Base-by-base conservation (phyloP, 2,113 vertebrate species). In the Apteryx owenii region DNA sequence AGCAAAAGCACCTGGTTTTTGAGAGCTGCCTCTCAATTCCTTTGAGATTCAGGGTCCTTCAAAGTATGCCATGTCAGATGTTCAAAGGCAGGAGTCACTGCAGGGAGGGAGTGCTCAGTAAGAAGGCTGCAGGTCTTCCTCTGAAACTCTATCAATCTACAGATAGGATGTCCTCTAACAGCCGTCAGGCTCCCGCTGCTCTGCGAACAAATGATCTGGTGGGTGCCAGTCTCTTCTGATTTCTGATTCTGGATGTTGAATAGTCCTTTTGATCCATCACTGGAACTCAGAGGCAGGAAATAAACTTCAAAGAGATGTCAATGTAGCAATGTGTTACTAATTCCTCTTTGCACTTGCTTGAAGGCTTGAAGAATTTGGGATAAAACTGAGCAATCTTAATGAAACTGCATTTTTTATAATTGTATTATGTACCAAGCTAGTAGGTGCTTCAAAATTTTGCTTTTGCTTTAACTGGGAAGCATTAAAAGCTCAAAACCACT, bases 391-490 rank as follows among this genome's bases (percentile, higher is more conserved):
- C n/a, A 69, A 22, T 36, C 68, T 61, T 81, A 77, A 80, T 60
- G 26, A 93, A 93, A 87, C 7, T 40, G 21, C 20, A 15, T 20
- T 36, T 82, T 94, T 4, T 3, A 0, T 48, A 83, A n/a, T 4
- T 29, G 7, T 23, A 17, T 42, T 88, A 83, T 61, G 60, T 84
- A 65, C 22, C 21, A 87, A 82, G 18, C 17, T 60, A 89, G 60
- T 54, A 76, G 23, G 56, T 53, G 10, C 23, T 89, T 94, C 68
- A 95, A 72, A 93, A 19, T 69, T 94, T 91, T 93, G 66, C 62
- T 84, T 85, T 60, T 60, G 56, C 62, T 16, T 87, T 96, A 89
- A 81, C 28, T 25, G 40, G 20, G 66, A 90, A 95, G 71, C 40
- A 70, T 65, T 93, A 87, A 76, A 90, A 87, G 26, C 77, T 95